These are phyloP conservation scores for Zapus hudsonius DNA, from an alignment of 2,113 vertebrate genomes.

Conservation along the genomic window DNA sequence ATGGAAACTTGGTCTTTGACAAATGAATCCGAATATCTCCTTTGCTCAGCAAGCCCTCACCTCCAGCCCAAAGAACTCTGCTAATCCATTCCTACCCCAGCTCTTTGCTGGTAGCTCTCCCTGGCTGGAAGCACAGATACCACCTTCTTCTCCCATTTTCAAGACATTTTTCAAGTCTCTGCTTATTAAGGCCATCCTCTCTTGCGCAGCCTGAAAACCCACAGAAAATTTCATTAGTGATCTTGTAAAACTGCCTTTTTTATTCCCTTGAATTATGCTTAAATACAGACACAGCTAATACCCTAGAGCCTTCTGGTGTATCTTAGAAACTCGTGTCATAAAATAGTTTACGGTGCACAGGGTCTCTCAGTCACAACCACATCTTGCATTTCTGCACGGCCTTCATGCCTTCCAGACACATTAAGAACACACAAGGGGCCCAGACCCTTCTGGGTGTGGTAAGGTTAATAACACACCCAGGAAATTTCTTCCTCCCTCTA, in stretches of 20 bases:
- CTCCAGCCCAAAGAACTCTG: not conserved
- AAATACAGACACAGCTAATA: not conserved
- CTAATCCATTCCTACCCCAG: not conserved
- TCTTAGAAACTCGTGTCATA: constrained; percentile 20
- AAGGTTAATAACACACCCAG: not conserved
- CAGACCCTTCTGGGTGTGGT: not conserved
- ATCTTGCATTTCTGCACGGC: not conserved
- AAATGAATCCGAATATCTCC: not conserved
- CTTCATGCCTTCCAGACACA: not conserved
- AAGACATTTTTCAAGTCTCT: not conserved
- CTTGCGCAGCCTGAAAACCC: not conserved
- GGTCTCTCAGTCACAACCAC: not conserved
- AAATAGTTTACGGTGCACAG: not conserved
- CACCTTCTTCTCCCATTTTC: not conserved
- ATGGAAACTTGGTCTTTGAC: not conserved
- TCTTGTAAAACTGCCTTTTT: not conserved
- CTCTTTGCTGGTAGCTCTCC: not conserved
- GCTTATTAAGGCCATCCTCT: not conserved
- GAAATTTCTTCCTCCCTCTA: not conserved
- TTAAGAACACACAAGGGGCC: not conserved
- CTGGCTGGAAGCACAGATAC: not conserved
- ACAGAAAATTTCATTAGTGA: not conserved
- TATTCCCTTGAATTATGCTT: constrained; percentile 25
- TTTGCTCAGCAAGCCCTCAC: not conserved
- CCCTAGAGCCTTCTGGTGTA: not conserved